Evolutionary conservation across 1,140 invertebrate species (phyloP).

Genomic region (Plutomurus gul): DNA sequence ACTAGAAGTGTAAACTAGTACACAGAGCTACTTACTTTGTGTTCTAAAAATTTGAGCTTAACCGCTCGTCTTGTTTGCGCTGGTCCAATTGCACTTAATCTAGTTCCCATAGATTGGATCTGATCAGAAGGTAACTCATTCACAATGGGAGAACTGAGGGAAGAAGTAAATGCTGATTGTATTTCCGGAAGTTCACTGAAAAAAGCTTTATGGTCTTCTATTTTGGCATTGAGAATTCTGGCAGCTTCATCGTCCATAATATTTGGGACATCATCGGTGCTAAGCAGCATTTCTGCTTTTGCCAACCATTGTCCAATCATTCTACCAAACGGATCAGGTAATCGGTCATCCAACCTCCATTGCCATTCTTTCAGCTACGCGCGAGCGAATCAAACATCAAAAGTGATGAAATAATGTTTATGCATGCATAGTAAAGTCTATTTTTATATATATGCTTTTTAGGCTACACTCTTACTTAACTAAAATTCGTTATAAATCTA

Average conservation of each 20-base stretch:
- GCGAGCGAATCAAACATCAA: neutral
- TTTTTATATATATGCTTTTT: constrained; percentile 6
- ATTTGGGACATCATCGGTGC: constrained; percentile 75
- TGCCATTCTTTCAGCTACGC: constrained; percentile 78
- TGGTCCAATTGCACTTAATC: constrained; percentile 72
- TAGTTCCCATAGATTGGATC: constrained; percentile 74
- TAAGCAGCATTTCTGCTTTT: constrained; percentile 79
- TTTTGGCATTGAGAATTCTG: constrained; percentile 79
- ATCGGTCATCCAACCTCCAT: constrained; percentile 77
- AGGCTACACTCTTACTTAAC: neutral
- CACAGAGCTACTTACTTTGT: constrained; percentile 66
- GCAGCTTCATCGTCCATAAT: constrained; percentile 83
- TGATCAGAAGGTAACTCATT: constrained; percentile 73
- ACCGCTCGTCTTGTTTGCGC: constrained; percentile 76
- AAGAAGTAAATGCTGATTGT: constrained; percentile 74
- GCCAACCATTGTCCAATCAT: constrained; percentile 86
- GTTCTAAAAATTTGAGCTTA: constrained; percentile 84
- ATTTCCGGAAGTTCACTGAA: constrained; percentile 80
- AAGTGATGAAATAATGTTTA: constrained; percentile 27
- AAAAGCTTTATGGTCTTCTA: constrained; percentile 87
- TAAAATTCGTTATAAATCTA: no score
- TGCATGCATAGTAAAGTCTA: constrained; percentile 1
- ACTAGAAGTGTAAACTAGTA: neutral
- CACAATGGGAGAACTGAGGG: constrained; percentile 65
- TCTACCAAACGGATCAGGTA: constrained; percentile 80